phyloP scores from a whole-genome alignment of 2,113 vertebrate genomes.

The Odocoileus virginianus region DNA sequence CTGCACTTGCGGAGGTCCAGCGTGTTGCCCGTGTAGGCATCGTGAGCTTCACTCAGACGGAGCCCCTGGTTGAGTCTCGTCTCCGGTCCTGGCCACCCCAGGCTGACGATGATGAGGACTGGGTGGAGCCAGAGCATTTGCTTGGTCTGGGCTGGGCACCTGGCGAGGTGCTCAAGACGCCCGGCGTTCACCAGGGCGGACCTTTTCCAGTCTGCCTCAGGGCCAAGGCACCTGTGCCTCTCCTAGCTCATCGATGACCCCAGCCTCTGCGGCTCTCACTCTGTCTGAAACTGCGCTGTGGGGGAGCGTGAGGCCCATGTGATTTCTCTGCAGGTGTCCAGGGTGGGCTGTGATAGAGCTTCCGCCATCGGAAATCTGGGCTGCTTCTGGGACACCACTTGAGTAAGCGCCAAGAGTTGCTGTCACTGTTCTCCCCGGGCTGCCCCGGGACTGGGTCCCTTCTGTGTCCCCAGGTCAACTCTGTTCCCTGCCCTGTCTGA shows the following conservation, averaged over 20 bases:
- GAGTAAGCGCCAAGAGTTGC: neutral
- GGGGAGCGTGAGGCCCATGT: neutral
- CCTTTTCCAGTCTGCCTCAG: neutral
- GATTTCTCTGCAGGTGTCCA: neutral
- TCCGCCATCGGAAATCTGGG: neutral
- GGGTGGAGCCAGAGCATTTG: neutral
- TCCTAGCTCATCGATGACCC: accelerated
- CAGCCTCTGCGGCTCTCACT: neutral
- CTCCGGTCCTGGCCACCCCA: neutral
- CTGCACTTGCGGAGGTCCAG: neutral
- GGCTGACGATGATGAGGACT: neutral
- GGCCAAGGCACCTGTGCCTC: neutral
- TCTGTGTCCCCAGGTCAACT: neutral
- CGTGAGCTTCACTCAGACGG: neutral
- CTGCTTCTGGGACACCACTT: neutral
- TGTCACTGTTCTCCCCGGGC: neutral
- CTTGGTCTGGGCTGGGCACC: neutral
- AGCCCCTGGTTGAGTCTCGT: neutral
- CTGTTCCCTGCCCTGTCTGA: neutral
- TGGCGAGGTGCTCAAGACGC: neutral
- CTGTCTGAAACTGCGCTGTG: neutral
- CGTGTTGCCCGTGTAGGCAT: neutral
- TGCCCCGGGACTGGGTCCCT: neutral
- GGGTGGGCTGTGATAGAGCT: neutral
- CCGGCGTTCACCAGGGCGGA: neutral